Evolutionary conservation across 2,113 vertebrate genomes (phyloP).

Genomic region (Antechinus flavipes): DNA sequence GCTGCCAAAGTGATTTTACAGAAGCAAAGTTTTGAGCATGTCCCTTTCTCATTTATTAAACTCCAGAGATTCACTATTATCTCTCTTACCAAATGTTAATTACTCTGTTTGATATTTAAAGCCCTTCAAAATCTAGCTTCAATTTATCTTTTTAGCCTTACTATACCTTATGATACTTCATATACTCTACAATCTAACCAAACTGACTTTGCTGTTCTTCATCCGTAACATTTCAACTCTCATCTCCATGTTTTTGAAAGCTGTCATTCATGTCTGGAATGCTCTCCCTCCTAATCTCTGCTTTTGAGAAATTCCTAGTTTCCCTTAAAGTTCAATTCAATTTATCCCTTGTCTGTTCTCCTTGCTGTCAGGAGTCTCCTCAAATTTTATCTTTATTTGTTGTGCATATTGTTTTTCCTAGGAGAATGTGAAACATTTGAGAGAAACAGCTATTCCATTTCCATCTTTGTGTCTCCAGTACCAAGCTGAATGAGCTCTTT

Average conservation of each 20-base stretch:
- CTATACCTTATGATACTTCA: neutral
- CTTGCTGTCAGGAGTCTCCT: rapidly evolving
- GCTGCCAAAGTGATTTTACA: neutral
- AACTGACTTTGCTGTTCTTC: neutral
- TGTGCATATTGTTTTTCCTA: neutral
- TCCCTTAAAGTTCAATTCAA: neutral
- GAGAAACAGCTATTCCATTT: neutral
- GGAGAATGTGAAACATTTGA: neutral
- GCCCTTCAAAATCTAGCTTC: neutral
- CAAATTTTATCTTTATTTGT: rapidly evolving
- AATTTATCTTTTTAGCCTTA: neutral
- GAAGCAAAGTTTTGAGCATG: neutral
- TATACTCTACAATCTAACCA: neutral
- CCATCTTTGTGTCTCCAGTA: neutral
- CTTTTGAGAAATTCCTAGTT: neutral
- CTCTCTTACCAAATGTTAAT: neutral
- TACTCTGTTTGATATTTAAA: neutral
- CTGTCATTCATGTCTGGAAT: neutral
- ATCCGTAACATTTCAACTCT: neutral
- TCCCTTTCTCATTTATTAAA: neutral
- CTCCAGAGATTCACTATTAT: neutral
- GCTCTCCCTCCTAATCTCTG: neutral
- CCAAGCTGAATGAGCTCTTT: neutral
- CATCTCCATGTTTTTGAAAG: neutral
- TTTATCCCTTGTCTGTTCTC: neutral